A percentile compares a stretch with the other conserved stretches of the same genome.
Evolutionary conservation across 2,797 vertebrate genomes (phyloP).

Genomic region (Petrocephalus schoutedeni): DNA sequence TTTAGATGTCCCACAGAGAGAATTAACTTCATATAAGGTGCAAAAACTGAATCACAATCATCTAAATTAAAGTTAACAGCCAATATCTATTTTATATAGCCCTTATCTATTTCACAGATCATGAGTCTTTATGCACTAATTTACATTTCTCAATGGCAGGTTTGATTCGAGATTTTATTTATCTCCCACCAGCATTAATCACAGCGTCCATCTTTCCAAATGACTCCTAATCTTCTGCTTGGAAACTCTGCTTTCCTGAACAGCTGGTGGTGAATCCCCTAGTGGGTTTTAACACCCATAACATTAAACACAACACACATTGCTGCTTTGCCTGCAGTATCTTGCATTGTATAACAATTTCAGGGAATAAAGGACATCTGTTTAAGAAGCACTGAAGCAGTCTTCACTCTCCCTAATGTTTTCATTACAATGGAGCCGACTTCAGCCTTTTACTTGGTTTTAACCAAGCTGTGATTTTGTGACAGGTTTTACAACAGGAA

Average conservation of each 20-base stretch:
- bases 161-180: neutral
- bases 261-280: neutral
- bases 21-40: neutral
- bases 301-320: neutral
- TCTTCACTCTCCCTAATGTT: neutral
- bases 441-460: neutral
- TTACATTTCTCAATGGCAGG: neutral
- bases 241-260: neutral
- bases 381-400: neutral
- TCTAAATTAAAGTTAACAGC: neutral
- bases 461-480: neutral
- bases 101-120: neutral
- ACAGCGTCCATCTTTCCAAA: neutral
- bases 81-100: neutral
- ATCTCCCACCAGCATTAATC: neutral
- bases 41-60: neutral
- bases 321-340: neutral
- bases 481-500: neutral
- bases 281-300: neutral
- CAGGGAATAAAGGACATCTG: neutral
- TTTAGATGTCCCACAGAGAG: neutral
- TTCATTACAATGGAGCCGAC: neutral
- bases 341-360: neutral
- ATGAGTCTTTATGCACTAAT: neutral
- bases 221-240: slow-evolving; percentile 4